phyloP scores from a whole-genome alignment of 2,888 invertebrate genomes.

The Biston stratarius region DNA sequence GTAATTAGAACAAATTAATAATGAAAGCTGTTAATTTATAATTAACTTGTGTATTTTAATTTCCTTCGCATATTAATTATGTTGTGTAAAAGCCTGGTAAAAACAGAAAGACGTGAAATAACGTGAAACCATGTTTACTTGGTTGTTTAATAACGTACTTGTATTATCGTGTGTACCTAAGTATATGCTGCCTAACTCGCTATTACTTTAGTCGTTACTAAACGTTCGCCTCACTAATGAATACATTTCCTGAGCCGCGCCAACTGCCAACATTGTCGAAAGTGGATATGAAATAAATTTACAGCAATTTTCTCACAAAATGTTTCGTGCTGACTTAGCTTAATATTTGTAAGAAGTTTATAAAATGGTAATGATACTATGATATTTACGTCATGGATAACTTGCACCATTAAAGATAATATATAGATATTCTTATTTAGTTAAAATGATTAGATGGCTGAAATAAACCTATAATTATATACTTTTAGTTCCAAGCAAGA shows the following conservation, averaged over 20 bases:
- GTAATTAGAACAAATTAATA: neutral
- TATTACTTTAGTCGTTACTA: constrained; percentile 18
- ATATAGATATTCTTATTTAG: neutral
- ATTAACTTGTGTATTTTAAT: neutral
- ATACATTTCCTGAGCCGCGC: constrained; percentile 30
- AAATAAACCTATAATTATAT: too few species aligned
- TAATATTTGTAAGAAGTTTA: constrained; percentile 7
- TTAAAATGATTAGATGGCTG: too few species aligned
- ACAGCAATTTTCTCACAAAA: constrained; percentile 14
- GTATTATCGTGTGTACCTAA: constrained; percentile 16
- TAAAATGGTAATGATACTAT: neutral
- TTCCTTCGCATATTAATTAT: constrained; percentile 9
- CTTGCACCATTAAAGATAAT: neutral
- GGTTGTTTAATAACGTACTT: constrained; percentile 10
- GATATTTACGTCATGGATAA: neutral
- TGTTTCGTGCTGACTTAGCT: constrained; percentile 1
- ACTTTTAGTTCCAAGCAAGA: too few species aligned
- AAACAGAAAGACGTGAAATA: neutral
- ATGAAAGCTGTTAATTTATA: neutral
- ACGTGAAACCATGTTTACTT: neutral
- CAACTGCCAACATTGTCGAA: constrained; percentile 17
- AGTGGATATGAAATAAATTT: constrained; percentile 22
- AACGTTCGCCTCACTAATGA: constrained; percentile 26
- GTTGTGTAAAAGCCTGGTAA: neutral
- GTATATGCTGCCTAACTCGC: constrained; percentile 7